Evolutionary conservation across 2,888 invertebrate species (phyloP).

Genomic region (Papilio demoleus): DNA sequence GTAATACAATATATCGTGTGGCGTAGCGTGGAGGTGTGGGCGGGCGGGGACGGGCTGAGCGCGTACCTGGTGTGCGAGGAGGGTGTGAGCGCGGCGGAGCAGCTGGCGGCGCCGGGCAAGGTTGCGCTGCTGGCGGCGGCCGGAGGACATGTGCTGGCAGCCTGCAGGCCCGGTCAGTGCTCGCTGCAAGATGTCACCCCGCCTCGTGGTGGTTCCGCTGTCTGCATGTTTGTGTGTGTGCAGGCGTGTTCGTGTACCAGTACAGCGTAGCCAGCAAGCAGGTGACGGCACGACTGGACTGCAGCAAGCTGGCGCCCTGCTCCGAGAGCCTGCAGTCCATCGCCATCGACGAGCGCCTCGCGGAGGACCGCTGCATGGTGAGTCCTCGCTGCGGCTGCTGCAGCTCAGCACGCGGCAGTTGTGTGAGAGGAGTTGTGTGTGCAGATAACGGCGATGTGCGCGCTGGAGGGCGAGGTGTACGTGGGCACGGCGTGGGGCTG

Average conservation of each 20-base stretch:
- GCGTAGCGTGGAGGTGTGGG: slow-evolving; percentile 91
- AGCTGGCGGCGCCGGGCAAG: slow-evolving; percentile 82
- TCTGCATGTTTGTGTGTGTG: background rate
- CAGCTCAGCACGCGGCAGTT: background rate
- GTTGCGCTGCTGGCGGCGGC: slow-evolving; percentile 86
- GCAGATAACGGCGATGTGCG: slow-evolving; percentile 88
- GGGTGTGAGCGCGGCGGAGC: slow-evolving; percentile 89
- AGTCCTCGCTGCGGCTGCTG: slow-evolving; percentile 26
- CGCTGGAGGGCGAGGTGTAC: slow-evolving; percentile 88
- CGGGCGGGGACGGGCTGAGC: slow-evolving; percentile 93
- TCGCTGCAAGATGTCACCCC: too few relatives aligned
- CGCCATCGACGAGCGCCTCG: slow-evolving; percentile 93
- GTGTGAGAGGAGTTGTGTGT: slow-evolving; percentile 88
- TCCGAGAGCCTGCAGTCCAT: slow-evolving; percentile 96
- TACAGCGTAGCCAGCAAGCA: slow-evolving; percentile 89
- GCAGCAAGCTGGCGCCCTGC: slow-evolving; percentile 95
- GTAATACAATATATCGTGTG: background rate
- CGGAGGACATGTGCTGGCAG: slow-evolving; percentile 87
- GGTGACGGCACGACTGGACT: slow-evolving; percentile 92
- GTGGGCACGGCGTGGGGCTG: slow-evolving; percentile 98
- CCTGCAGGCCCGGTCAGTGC: slow-evolving; percentile 89
- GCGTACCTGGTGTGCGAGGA: slow-evolving; percentile 89
- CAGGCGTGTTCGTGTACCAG: slow-evolving; percentile 93
- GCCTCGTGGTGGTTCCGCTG: too few relatives aligned
- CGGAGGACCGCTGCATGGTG: slow-evolving; percentile 82